A percentile compares a stretch with the other conserved stretches of the same genome.
phyloP scores from a whole-genome alignment of 2,797 vertebrate species.

The Ciconia nigra region DNA sequence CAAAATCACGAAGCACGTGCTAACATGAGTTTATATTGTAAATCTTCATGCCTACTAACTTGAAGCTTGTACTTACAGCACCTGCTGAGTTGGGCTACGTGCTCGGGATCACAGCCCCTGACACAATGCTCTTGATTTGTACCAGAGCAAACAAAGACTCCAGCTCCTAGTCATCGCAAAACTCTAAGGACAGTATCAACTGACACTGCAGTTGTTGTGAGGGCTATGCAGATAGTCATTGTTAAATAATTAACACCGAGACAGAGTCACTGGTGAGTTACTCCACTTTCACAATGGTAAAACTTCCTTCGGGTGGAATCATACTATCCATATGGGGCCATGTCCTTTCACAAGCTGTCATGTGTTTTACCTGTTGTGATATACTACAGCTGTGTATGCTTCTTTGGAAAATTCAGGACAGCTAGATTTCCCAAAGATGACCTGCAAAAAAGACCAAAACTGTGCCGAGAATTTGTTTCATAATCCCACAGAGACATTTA shows the following conservation, averaged over 20 bases:
- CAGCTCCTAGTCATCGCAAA: not conserved
- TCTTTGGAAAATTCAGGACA: conserved; percentile 96
- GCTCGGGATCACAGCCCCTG: not conserved
- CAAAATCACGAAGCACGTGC: not conserved
- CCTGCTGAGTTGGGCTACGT: not conserved
- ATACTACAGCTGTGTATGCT: conserved; percentile 95
- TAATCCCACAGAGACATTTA: not conserved
- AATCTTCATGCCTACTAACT: not conserved
- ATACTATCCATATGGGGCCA: not conserved
- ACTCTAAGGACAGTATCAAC: not conserved
- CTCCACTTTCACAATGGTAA: not conserved
- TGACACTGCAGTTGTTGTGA: not conserved
- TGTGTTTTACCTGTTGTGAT: conserved; percentile 91
- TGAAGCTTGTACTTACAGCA: not conserved
- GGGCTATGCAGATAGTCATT: not conserved
- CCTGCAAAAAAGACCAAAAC: conserved; percentile 74
- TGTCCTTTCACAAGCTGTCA: not conserved
- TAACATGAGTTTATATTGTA: not conserved
- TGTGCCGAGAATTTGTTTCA: not conserved
- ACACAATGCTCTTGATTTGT: not conserved
- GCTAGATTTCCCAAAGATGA: conserved; percentile 99
- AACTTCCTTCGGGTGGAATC: not conserved
- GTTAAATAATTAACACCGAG: not conserved
- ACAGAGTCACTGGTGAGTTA: not conserved
- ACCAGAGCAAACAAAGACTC: not conserved